Conservation (phyloP, 2,888 invertebrate genomes). For the Diarsia rubi region DNA sequence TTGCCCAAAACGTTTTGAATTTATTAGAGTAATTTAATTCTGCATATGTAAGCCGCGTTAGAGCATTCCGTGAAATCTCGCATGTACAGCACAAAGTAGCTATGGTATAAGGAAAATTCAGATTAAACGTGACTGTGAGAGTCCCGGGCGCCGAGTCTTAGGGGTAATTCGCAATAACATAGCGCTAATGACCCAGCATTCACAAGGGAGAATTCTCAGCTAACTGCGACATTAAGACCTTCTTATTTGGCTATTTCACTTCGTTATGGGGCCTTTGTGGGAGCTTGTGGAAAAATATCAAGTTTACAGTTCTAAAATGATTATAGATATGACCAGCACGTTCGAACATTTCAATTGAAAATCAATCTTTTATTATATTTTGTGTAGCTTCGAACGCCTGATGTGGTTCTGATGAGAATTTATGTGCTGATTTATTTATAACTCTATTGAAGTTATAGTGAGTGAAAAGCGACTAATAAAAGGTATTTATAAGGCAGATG, state of each 20-base stretch:
- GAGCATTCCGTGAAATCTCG: constrained; percentile 74
- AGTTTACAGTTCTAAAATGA: constrained; percentile 69
- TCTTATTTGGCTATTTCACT: constrained; percentile 89
- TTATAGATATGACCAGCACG: constrained; percentile 59
- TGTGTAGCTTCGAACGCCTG: constrained; percentile 5
- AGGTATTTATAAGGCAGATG: too few relatives aligned
- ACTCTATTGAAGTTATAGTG: too few relatives aligned
- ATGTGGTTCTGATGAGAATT: constrained; percentile 9
- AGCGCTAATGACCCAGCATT: constrained; percentile 88
- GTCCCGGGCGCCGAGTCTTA: constrained; percentile 77
- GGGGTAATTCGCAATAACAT: constrained; percentile 88
- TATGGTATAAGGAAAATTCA: constrained; percentile 82
- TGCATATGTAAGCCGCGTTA: constrained; percentile 72
- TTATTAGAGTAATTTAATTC: constrained; percentile 77
- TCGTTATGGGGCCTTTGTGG: constrained; percentile 87
- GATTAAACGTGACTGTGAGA: constrained; percentile 82
- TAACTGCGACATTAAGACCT: constrained; percentile 89
- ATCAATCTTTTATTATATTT: constrained; percentile 33
- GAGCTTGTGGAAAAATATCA: constrained; percentile 79
- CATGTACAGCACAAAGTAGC: constrained; percentile 73
- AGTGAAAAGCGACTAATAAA: too few relatives aligned
- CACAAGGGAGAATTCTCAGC: constrained; percentile 87
- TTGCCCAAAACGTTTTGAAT: constrained; percentile 68
- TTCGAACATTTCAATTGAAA: constrained; percentile 48
- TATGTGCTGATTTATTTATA: constrained; percentile 24